These are phyloP conservation scores for mouse (Mus musculus) DNA, from an alignment of 2,113 vertebrate genomes.

Conservation along the genomic window DNA sequence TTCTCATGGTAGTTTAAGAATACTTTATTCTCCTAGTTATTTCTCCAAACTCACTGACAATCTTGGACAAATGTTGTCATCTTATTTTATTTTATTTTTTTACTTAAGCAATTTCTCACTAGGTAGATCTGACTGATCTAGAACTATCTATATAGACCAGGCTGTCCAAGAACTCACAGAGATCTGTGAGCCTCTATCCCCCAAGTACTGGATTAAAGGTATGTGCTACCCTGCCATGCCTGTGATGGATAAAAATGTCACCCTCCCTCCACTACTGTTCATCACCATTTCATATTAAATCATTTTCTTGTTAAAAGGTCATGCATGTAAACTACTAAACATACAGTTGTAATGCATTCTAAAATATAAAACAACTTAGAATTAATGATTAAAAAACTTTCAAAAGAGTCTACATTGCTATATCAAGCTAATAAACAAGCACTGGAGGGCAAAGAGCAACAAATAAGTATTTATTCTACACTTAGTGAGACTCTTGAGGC, in stretches of 20 bases:
- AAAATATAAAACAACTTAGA: background rate
- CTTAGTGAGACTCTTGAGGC: background rate
- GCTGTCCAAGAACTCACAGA: background rate
- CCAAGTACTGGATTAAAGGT: background rate
- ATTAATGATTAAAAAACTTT: background rate
- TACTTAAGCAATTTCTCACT: background rate
- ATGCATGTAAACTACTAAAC: constrained; percentile 19
- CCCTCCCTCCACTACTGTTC: background rate
- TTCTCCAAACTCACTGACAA: background rate
- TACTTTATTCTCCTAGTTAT: background rate
- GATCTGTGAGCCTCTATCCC: background rate
- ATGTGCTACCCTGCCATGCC: background rate
- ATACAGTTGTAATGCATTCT: background rate
- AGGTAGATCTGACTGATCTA: background rate
- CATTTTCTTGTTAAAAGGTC: constrained; percentile 17
- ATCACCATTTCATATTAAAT: background rate
- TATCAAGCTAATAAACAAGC: background rate
- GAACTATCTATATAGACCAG: background rate
- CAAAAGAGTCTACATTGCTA: background rate
- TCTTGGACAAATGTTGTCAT: background rate
- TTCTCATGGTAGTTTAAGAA: background rate
- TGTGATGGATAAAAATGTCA: background rate
- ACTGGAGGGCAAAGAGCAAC: background rate
- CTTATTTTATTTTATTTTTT: background rate
- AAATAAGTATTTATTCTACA: background rate